These are phyloP conservation scores for Notolepis coatsorum DNA, from an alignment of 2,797 vertebrate genomes.

Conservation along the genomic window DNA sequence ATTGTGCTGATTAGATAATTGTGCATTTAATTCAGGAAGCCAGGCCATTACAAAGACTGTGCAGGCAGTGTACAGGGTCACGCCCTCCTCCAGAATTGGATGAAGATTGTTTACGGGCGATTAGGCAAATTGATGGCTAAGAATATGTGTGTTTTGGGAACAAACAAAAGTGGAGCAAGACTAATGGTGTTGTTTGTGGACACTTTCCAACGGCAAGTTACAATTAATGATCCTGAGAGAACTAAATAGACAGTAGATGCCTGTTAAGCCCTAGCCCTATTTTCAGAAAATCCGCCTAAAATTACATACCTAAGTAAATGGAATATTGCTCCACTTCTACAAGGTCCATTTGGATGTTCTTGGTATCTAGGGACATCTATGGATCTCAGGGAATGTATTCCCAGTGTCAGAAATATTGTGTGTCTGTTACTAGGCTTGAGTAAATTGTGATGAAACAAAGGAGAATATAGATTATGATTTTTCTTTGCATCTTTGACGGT, in stretches of 20 bases:
- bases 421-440: too few relatives aligned
- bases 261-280: too few relatives aligned
- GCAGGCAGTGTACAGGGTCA: conserved; percentile 35
- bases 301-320: too few relatives aligned
- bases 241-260: conserved; percentile 41
- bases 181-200: conserved; percentile 57
- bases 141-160: conserved; percentile 64
- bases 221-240: conserved; percentile 49
- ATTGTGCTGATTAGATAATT: conserved; percentile 53
- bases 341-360: too few relatives aligned
- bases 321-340: too few relatives aligned
- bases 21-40: conserved; percentile 53
- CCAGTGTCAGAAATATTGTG: too few relatives aligned
- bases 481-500: too few relatives aligned
- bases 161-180: conserved; percentile 45
- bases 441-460: too few relatives aligned
- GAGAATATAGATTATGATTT: too few relatives aligned
- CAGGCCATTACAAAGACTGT: conserved; percentile 44
- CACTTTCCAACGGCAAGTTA: conserved; percentile 40
- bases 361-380: too few relatives aligned
- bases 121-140: conserved; percentile 62
- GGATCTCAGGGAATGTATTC: too few relatives aligned
- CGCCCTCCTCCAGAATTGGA: conserved; percentile 50
- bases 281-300: too few relatives aligned
- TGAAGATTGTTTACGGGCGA: conserved; percentile 57